Evolutionary conservation across 2,113 vertebrate species (phyloP).

Genomic region (Scolopax mira): DNA sequence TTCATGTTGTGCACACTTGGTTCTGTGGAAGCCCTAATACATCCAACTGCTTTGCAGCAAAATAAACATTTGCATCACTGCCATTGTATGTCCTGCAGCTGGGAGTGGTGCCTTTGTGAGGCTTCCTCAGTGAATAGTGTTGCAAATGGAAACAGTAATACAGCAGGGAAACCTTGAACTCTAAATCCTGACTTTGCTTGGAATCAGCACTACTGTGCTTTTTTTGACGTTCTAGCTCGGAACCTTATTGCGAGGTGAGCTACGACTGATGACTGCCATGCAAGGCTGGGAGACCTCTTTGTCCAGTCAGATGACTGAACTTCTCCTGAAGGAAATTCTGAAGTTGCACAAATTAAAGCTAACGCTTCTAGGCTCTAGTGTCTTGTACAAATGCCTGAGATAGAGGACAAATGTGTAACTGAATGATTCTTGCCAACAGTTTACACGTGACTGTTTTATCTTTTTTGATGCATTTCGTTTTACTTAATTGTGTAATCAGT

Average conservation of each 20-base stretch:
- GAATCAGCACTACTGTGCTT: constrained; percentile 68
- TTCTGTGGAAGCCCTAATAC: constrained; percentile 33
- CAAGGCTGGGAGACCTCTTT: constrained; percentile 43
- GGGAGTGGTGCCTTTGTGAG: not conserved
- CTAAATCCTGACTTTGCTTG: constrained; percentile 54
- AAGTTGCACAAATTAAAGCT: constrained; percentile 7
- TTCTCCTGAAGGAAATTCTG: constrained; percentile 23
- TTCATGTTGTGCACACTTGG: constrained; percentile 29
- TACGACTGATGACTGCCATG: constrained; percentile 77
- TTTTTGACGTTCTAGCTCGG: constrained; percentile 82
- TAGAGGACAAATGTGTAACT: not conserved
- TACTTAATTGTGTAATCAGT: not conserved
- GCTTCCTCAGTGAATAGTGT: not conserved
- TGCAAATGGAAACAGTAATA: constrained; percentile 73
- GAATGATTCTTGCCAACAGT: constrained; percentile 17
- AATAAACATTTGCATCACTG: not conserved
- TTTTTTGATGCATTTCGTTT: constrained; percentile 27
- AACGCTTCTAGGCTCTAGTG: not conserved
- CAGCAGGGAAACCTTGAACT: constrained; percentile 77
- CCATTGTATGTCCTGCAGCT: not conserved
- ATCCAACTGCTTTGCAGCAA: constrained; percentile 32
- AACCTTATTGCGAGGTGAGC: constrained; percentile 81
- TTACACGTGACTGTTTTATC: not conserved
- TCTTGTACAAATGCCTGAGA: constrained; percentile 28
- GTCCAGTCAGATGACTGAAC: constrained; percentile 42